Evolutionary conservation across 1,140 invertebrate genomes (phyloP).

Genomic region (Drosophila sproati): DNA sequence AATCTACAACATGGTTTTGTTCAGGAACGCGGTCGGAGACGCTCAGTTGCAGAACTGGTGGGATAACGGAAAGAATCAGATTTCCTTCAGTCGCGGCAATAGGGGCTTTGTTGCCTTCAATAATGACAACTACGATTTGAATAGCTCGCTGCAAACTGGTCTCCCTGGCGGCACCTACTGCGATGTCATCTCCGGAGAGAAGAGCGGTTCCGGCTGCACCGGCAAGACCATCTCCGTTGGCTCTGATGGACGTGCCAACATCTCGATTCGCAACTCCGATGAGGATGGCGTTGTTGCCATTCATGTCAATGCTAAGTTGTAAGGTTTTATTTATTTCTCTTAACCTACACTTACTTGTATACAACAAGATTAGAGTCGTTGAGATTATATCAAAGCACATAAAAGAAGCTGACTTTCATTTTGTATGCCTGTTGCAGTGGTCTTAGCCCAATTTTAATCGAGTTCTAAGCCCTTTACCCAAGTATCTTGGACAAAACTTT

Average conservation of each 20-base stretch:
- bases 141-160: slow-evolving; percentile 88
- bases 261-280: slow-evolving; percentile 86
- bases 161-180: slow-evolving; percentile 93
- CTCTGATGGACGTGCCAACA: slow-evolving; percentile 87
- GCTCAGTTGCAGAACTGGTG: slow-evolving; percentile 89
- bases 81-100: slow-evolving; percentile 90
- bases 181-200: slow-evolving; percentile 92
- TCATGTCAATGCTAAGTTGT: slow-evolving; percentile 86
- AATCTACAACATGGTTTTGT: slow-evolving; percentile 93
- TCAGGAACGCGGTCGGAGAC: slow-evolving; percentile 88
- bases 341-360: background rate
- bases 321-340: slow-evolving; percentile 5
- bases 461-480: slow-evolving; percentile 6
- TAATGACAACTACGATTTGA: slow-evolving; percentile 86
- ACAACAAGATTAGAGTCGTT: slow-evolving; percentile 5
- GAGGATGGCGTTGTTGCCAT: slow-evolving; percentile 92
- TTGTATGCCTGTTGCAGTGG: slow-evolving; percentile 7
- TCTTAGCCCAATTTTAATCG: background rate
- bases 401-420: slow-evolving; percentile 26
- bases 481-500: slow-evolving; percentile 10
- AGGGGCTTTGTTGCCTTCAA: slow-evolving; percentile 92
- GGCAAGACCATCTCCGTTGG: slow-evolving; percentile 89
- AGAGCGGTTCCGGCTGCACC: slow-evolving; percentile 87
- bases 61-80: slow-evolving; percentile 91
- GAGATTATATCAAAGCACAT: slow-evolving; percentile 47